These are phyloP conservation scores for Zele albiditarsus DNA, from an alignment of 2,888 invertebrate species.

Conservation along the genomic window DNA sequence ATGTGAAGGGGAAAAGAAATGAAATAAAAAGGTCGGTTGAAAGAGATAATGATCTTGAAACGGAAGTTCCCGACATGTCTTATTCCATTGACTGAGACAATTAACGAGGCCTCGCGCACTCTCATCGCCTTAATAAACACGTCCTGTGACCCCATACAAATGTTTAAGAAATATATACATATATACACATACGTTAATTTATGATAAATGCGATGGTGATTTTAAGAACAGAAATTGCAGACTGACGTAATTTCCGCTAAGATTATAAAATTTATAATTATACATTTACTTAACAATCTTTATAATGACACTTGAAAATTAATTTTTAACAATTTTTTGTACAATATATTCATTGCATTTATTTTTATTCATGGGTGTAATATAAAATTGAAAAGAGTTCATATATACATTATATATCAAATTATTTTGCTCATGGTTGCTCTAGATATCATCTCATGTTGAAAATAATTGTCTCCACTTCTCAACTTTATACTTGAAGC, in stretches of 20 bases:
- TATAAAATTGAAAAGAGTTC: not conserved
- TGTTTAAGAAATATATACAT: not conserved
- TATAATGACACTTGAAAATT: too few species aligned
- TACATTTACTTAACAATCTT: not conserved
- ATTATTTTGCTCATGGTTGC: not conserved
- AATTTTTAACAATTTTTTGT: too few species aligned
- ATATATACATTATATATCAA: not conserved
- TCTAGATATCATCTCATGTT: constrained; percentile 43
- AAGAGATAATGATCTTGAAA: constrained; percentile 44
- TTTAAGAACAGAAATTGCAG: constrained; percentile 4
- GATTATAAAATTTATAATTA: not conserved
- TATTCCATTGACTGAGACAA: constrained; percentile 50
- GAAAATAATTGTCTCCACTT: constrained; percentile 38
- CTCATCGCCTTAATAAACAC: constrained; percentile 45
- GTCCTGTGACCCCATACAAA: constrained; percentile 41
- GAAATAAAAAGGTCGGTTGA: not conserved
- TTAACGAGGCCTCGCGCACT: constrained; percentile 36
- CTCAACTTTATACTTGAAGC: not conserved
- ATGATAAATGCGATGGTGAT: not conserved
- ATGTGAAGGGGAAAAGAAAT: not conserved
- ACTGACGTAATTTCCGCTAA: constrained; percentile 28
- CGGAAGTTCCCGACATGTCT: constrained; percentile 51
- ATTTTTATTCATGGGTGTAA: not conserved
- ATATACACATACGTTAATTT: not conserved
- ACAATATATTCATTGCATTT: too few species aligned